Evolutionary conservation across 2,888 invertebrate genomes (phyloP).

Genomic region (Crocallis elinguaria): DNA sequence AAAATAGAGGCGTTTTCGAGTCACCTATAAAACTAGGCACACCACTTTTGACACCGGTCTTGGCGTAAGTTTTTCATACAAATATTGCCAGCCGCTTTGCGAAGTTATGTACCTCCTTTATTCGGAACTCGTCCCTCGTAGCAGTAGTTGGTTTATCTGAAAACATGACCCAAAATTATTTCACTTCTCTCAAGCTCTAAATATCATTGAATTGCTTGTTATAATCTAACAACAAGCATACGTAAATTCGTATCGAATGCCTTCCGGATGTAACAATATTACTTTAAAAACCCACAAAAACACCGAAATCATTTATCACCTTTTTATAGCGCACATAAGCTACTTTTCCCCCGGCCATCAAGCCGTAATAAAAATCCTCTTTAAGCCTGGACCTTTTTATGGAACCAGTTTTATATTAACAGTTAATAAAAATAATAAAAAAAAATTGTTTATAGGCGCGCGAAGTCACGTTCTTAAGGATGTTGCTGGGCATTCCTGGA

Average conservation of each 20-base stretch:
- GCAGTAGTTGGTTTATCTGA: too few species aligned
- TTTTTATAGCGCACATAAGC: slow-evolving; percentile 32
- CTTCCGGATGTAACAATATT: slow-evolving; percentile 22
- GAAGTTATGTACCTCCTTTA: too few species aligned
- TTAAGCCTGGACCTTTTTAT: slow-evolving; percentile 39
- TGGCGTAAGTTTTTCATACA: too few species aligned
- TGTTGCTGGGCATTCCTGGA: slow-evolving; percentile 25
- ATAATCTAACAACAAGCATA: slow-evolving; percentile 8
- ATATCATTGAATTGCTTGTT: background rate
- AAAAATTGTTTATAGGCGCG: slow-evolving; percentile 40
- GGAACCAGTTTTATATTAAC: slow-evolving; percentile 41
- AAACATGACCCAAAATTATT: too few species aligned
- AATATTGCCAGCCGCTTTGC: too few species aligned
- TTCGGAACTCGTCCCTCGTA: too few species aligned
- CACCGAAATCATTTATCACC: slow-evolving; percentile 35
- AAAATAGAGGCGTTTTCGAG: too few species aligned
- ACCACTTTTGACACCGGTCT: too few species aligned
- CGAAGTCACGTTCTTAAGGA: slow-evolving; percentile 40
- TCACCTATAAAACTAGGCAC: too few species aligned
- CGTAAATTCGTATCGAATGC: slow-evolving; percentile 13
- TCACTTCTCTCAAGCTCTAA: too few species aligned
- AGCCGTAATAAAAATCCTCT: slow-evolving; percentile 39
- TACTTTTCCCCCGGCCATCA: slow-evolving; percentile 39
- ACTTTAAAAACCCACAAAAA: slow-evolving; percentile 25
- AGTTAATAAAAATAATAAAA: slow-evolving; percentile 36